Conservation (phyloP, 2,113 vertebrate genomes). For the Anthoscopus minutus region DNA sequence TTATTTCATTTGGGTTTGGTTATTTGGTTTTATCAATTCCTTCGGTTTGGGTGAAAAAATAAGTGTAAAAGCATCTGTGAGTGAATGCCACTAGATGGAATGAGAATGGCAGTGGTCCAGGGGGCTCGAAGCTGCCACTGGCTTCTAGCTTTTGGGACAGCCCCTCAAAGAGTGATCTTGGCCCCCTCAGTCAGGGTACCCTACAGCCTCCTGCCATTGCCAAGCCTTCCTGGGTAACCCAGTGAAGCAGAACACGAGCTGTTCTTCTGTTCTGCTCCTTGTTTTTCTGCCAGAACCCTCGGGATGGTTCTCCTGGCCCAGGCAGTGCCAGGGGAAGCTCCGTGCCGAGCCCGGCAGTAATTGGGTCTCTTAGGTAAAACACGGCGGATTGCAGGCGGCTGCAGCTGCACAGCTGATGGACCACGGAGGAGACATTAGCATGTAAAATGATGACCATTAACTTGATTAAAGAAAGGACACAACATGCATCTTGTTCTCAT, state of each 20-base stretch:
- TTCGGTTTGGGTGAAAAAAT: neutral
- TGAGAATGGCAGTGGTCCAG: neutral
- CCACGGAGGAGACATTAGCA: conserved; percentile 34
- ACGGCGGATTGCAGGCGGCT: neutral
- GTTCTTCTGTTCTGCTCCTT: neutral
- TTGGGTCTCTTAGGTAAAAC: conserved; percentile 34
- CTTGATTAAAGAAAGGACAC: conserved; percentile 59
- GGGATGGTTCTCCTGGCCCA: neutral
- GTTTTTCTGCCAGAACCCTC: neutral
- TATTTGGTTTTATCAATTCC: neutral
- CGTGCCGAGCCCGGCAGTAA: neutral
- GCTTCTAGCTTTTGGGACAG: neutral
- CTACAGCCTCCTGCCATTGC: neutral
- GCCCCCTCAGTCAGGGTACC: too few species aligned
- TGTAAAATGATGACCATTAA: conserved; percentile 48
- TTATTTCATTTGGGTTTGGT: neutral
- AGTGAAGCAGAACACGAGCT: neutral
- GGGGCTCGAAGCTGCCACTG: neutral
- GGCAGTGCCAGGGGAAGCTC: neutral
- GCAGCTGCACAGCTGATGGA: conserved; percentile 13
- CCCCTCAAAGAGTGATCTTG: accelerated
- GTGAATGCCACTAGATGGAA: neutral
- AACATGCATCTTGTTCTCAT: neutral
- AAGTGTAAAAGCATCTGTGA: neutral
- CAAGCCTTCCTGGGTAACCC: neutral